Conservation (phyloP, 1,140 invertebrate genomes). For the Leptopilina boulardi region DNA sequence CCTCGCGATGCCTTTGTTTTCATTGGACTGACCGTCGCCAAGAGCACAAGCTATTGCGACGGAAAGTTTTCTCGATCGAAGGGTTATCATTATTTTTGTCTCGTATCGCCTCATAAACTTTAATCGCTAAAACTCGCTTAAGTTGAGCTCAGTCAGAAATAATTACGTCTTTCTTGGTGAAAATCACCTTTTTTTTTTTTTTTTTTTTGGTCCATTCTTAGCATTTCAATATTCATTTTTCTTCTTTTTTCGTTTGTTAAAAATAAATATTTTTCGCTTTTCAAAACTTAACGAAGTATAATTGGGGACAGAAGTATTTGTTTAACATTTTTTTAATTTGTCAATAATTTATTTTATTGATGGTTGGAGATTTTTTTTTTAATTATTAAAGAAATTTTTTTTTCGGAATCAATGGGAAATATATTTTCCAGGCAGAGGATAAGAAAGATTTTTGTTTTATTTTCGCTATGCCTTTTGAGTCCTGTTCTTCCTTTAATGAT, state of each 20-base stretch:
- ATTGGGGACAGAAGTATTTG: too few relatives aligned
- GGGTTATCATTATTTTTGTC: constrained; percentile 25
- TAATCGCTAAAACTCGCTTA: constrained; percentile 19
- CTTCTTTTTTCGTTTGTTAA: neutral
- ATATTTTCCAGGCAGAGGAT: too few relatives aligned
- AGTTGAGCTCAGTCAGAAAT: neutral
- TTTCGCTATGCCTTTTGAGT: neutral
- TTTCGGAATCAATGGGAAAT: too few relatives aligned
- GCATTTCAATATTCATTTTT: neutral
- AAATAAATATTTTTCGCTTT: too few relatives aligned
- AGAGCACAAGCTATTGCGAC: constrained; percentile 4
- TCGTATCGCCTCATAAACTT: constrained; percentile 20
- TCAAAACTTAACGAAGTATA: too few relatives aligned
- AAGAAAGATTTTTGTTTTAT: neutral
- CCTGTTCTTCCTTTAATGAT: neutral
- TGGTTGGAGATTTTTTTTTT: too few relatives aligned
- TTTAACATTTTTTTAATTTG: too few relatives aligned
- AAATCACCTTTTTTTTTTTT: neutral
- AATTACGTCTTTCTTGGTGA: neutral
- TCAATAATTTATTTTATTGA: too few relatives aligned
- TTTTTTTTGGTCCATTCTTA: neutral
- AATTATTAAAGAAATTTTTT: too few relatives aligned
- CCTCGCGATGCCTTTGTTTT: constrained; percentile 20
- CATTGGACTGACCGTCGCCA: constrained; percentile 15
- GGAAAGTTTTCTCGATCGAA: constrained; percentile 26